Conservation (phyloP, 2,113 vertebrate genomes). For the Oxyruncus cristatus region DNA sequence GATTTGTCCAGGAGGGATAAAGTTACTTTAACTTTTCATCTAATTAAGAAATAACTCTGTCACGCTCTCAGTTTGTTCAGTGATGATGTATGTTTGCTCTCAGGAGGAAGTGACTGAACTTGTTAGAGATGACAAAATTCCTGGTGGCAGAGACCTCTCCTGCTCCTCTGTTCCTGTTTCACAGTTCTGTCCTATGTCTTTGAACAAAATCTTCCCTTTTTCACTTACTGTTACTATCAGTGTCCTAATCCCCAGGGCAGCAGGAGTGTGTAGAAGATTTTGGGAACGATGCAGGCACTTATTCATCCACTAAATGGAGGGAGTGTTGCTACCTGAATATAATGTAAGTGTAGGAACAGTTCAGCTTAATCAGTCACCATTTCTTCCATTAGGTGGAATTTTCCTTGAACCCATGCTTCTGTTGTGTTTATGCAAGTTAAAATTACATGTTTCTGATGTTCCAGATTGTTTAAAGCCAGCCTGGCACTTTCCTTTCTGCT, state of each 20-base stretch:
- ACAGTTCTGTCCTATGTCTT: neutral
- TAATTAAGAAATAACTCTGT: neutral
- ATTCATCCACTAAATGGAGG: neutral
- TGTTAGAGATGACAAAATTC: neutral
- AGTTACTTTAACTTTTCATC: constrained; percentile 23
- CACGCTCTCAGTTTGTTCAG: neutral
- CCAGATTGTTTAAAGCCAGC: neutral
- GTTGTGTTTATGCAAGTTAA: neutral
- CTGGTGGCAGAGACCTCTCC: neutral
- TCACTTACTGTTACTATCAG: neutral
- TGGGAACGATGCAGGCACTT: neutral
- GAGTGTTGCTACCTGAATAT: neutral
- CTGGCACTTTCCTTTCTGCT: neutral
- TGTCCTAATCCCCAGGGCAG: neutral
- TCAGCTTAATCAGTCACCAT: neutral
- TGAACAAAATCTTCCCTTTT: constrained; percentile 8
- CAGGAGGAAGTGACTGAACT: neutral
- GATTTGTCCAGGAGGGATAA: neutral
- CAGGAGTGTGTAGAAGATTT: neutral
- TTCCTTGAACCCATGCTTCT: neutral
- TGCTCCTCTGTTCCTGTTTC: neutral
- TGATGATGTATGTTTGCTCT: neutral
- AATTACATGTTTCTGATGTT: neutral
- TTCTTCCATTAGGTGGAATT: neutral
- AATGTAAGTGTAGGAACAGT: neutral